A percentile compares a stretch with the other conserved stretches of the same genome.
These are phyloP conservation scores for Liposcelis brunnea DNA, from an alignment of 2,888 invertebrate species.

Conservation along the genomic window DNA sequence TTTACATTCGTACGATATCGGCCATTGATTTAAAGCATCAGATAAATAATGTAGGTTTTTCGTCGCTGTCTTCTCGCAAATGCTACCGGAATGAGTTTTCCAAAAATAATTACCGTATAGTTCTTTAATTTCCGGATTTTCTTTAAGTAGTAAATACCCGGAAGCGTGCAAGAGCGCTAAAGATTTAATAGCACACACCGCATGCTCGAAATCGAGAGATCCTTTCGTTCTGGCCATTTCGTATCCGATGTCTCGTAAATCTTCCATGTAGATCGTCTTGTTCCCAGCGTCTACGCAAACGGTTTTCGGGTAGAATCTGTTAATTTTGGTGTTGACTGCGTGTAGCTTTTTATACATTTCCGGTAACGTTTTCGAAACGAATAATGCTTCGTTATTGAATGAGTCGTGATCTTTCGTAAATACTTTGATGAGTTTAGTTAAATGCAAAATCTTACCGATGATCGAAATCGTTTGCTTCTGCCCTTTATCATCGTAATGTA, in stretches of 20 bases:
- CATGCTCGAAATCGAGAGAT: no score
- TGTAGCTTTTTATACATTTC: neutral
- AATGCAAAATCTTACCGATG: neutral
- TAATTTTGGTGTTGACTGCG: neutral
- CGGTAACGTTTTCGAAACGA: neutral
- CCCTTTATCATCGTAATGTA: neutral
- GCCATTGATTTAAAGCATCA: no score
- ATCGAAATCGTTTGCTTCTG: neutral
- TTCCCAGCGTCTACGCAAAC: neutral
- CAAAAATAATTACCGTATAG: no score
- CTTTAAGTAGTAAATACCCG: no score
- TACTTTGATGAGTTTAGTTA: neutral
- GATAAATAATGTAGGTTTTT: no score
- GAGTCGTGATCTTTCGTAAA: neutral
- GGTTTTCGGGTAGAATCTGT: neutral
- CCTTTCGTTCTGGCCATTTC: no score
- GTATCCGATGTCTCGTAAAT: neutral
- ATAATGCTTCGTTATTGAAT: neutral
- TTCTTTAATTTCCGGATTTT: no score
- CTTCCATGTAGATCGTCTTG: conserved; percentile 5
- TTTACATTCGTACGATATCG: no score
- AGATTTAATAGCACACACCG: no score
- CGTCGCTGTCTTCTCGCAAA: no score
- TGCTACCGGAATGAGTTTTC: no score
- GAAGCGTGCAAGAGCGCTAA: no score